Conservation (phyloP, 1,140 invertebrate species). For the Epicauta chinensis region DNA sequence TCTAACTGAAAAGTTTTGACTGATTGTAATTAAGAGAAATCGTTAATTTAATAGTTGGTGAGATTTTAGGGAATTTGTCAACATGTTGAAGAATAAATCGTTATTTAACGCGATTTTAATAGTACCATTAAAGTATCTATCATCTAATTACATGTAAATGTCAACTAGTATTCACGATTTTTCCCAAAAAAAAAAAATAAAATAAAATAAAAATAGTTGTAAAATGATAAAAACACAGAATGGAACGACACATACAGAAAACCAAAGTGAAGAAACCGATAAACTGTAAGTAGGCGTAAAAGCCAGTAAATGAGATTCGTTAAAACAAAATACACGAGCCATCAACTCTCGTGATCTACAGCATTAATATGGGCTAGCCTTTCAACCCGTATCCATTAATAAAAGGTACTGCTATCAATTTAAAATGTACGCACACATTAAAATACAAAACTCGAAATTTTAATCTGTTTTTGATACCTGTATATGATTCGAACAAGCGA, state of each 20-base stretch:
- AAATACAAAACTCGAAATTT: conserved; percentile 32
- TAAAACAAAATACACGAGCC: conserved; percentile 26
- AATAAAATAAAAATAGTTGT: too few relatives aligned
- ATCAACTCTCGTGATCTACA: conserved; percentile 26
- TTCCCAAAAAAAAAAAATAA: too few relatives aligned
- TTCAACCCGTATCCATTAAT: conserved; percentile 28
- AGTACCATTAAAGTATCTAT: too few relatives aligned
- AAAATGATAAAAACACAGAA: conserved; percentile 13
- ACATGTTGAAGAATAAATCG: too few relatives aligned
- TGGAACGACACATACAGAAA: conserved; percentile 17
- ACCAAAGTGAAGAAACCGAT: conserved; percentile 13
- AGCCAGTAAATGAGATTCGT: conserved; percentile 30
- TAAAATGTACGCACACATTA: conserved; percentile 26
- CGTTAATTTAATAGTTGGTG: too few relatives aligned
- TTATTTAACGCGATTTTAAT: too few relatives aligned
- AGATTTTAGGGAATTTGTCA: too few relatives aligned
- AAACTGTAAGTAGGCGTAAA: conserved; percentile 27
- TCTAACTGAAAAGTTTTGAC: too few relatives aligned
- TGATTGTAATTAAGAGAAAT: too few relatives aligned
- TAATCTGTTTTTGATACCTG: conserved; percentile 35
- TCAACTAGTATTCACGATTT: too few relatives aligned
- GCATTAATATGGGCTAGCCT: conserved; percentile 22
- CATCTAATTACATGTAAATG: too few relatives aligned
- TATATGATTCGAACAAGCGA: conserved; percentile 33
- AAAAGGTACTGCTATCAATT: conserved; percentile 30